These are phyloP conservation scores for Daphoenositta chrysoptera DNA, from an alignment of 2,113 vertebrate genomes.

Conservation along the genomic window DNA sequence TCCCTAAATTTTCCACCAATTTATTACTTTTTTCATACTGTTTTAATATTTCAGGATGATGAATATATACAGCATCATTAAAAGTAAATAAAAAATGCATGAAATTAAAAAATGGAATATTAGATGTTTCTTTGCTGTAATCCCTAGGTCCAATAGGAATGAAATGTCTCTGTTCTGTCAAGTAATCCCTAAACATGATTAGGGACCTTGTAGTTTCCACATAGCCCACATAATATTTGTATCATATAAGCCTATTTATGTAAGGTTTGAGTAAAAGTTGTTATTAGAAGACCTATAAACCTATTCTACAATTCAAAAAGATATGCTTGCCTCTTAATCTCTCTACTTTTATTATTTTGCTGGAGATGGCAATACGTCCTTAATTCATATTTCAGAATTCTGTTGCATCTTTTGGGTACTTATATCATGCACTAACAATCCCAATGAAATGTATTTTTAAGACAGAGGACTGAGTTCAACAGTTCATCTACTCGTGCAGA, in stretches of 20 bases:
- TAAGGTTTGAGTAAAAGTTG: slow-evolving; percentile 80
- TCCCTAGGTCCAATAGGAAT: slow-evolving; percentile 80
- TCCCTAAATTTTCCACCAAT: slow-evolving; percentile 85
- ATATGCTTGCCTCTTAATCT: slow-evolving; percentile 74
- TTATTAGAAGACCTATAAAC: slow-evolving; percentile 81
- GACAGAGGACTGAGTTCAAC: slow-evolving; percentile 35
- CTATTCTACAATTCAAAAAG: slow-evolving; percentile 77
- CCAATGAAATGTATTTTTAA: slow-evolving; percentile 61
- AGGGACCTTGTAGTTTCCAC: slow-evolving; percentile 80
- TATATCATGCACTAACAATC: not conserved
- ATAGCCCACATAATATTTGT: slow-evolving; percentile 78
- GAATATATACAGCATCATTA: slow-evolving; percentile 88
- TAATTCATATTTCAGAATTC: slow-evolving; percentile 72
- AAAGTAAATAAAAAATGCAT: slow-evolving; percentile 87
- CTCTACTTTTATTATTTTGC: slow-evolving; percentile 71
- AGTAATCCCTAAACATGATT: slow-evolving; percentile 91
- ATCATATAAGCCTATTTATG: slow-evolving; percentile 84
- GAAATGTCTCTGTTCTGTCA: slow-evolving; percentile 77
- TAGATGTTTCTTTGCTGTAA: slow-evolving; percentile 82
- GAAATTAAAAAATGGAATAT: slow-evolving; percentile 87
- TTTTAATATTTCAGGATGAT: slow-evolving; percentile 90
- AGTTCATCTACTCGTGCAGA: slow-evolving; percentile 36
- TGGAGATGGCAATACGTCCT: slow-evolving; percentile 50
- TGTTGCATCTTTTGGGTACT: slow-evolving; percentile 48
- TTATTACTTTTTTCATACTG: slow-evolving; percentile 85